Percentiles rank a stretch among this genome's conserved stretches.
These are phyloP conservation scores for Molossus molossus DNA, from an alignment of 2,797 vertebrate genomes.

Conservation along the genomic window DNA sequence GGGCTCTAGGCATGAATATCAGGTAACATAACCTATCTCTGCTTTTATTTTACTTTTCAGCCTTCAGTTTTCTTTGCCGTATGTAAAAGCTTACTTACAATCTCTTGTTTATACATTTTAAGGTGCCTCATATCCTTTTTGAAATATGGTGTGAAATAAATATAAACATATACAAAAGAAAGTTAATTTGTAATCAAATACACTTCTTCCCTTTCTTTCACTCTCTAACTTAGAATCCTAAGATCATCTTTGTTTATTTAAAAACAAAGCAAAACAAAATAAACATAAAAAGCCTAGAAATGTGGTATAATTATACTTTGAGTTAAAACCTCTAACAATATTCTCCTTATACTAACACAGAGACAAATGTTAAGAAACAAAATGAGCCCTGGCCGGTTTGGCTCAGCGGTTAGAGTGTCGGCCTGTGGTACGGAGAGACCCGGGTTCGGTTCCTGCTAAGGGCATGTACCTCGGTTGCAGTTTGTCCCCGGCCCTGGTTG, in stretches of 20 bases:
- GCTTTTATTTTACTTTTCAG: slow-evolving; percentile 10
- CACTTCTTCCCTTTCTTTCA: background rate
- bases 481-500: no score
- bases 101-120: slow-evolving; percentile 2
- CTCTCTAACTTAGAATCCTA: background rate
- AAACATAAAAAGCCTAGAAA: slow-evolving; percentile 2
- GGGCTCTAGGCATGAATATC: background rate
- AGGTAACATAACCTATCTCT: background rate
- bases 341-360: background rate
- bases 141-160: slow-evolving; percentile 53
- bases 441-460: no score
- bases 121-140: background rate
- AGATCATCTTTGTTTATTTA: background rate
- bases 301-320: background rate
- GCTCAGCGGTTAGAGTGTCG: no score
- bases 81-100: background rate
- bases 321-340: slow-evolving; percentile 22
- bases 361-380: background rate
- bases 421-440: no score
- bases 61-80: slow-evolving; percentile 23
- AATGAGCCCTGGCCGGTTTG: no score
- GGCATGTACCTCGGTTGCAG: no score
- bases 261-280: slow-evolving; percentile 12
- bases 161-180: slow-evolving; percentile 4
- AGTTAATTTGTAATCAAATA: background rate